Percentiles rank a stretch among this genome's conserved stretches.
Conservation (phyloP, 2,113 vertebrate species). For the Pteruthius melanotis region DNA sequence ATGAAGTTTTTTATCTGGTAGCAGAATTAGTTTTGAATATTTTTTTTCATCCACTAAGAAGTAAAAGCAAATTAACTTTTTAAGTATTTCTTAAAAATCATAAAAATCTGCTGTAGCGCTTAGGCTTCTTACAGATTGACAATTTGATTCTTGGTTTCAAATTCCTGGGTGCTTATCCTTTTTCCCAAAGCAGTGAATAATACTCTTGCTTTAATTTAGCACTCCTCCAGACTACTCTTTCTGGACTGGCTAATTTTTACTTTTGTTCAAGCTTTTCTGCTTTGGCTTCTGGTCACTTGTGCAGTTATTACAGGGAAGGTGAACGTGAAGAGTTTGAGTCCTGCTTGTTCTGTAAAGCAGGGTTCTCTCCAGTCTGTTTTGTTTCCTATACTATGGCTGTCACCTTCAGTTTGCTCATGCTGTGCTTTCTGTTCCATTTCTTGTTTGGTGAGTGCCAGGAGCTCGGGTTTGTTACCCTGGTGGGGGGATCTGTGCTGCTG, state of each 20-base stretch:
- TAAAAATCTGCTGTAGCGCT: neutral
- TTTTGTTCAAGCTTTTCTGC: neutral
- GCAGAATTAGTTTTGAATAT: neutral
- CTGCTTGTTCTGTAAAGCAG: neutral
- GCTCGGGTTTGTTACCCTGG: neutral
- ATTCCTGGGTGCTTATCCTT: neutral
- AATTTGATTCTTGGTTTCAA: neutral
- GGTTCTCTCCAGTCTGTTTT: neutral
- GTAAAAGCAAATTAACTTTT: neutral
- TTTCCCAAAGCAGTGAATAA: neutral
- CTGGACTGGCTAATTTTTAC: neutral
- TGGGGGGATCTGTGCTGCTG: neutral
- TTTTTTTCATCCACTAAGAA: neutral
- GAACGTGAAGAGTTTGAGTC: neutral
- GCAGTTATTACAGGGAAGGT: neutral
- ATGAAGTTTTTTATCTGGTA: neutral
- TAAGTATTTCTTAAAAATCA: neutral
- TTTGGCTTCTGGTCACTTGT: neutral
- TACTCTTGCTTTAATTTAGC: neutral
- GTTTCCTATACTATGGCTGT: neutral
- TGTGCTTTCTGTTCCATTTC: neutral
- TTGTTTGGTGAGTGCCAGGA: neutral
- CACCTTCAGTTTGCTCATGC: neutral
- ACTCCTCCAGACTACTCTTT: neutral
- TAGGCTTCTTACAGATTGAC: neutral